Conservation (phyloP, 35 echinoderm and acorn worm genomes). For the Ophioderma brevispina region DNA sequence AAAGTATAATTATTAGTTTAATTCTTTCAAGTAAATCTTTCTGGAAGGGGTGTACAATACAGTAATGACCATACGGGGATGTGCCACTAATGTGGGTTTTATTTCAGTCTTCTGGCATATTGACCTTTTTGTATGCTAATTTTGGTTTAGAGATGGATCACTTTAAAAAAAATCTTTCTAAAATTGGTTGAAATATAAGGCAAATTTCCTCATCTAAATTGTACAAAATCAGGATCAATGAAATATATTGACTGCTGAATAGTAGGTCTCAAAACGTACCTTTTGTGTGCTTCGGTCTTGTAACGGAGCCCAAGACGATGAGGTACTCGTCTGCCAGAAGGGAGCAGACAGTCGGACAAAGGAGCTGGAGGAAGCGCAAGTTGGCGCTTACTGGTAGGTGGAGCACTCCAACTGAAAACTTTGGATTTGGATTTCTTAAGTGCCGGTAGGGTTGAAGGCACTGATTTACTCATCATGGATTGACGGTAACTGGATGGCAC, state of each 20-base stretch:
- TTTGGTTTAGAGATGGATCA: too few relatives aligned
- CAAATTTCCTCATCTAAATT: too few relatives aligned
- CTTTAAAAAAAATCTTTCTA: too few relatives aligned
- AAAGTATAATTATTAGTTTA: background rate
- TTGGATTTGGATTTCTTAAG: conserved; percentile 13
- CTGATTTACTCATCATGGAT: background rate
- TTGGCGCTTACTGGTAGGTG: background rate
- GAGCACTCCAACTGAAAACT: background rate
- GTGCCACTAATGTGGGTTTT: too few relatives aligned
- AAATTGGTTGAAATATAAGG: too few relatives aligned
- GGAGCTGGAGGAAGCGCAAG: conserved; percentile 77
- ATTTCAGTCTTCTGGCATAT: too few relatives aligned
- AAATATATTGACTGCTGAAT: too few relatives aligned
- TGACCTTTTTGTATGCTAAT: too few relatives aligned
- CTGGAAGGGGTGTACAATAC: too few relatives aligned
- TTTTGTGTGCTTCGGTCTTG: conserved; percentile 87
- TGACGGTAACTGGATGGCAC: conserved; percentile 25
- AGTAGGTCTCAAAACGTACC: conserved; percentile 52
- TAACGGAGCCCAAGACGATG: conserved; percentile 81
- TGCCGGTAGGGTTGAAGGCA: background rate
- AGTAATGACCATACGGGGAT: too few relatives aligned
- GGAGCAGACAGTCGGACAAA: conserved; percentile 61
- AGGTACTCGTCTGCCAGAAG: conserved; percentile 57
- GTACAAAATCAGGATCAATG: too few relatives aligned
- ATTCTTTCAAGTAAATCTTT: background rate